phyloP scores from a whole-genome alignment of 2,888 invertebrate species.

The Rosalia funebris region DNA sequence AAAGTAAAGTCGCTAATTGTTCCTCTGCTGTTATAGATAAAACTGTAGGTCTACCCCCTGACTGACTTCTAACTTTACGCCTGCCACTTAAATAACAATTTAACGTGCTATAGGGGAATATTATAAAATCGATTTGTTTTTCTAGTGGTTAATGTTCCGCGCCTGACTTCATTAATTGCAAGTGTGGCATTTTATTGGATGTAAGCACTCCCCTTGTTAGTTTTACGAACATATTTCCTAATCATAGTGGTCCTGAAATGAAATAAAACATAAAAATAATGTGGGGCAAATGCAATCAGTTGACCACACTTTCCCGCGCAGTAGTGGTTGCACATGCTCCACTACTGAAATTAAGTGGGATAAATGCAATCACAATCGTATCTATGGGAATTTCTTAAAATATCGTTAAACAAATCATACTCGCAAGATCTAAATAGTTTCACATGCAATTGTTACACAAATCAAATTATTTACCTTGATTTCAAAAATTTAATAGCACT shows the following conservation, averaged over 20 bases:
- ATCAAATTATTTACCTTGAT: no score
- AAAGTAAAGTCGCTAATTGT: not conserved
- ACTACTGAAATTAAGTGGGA: not conserved
- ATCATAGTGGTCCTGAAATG: not conserved
- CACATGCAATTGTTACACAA: no score
- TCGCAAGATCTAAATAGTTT: no score
- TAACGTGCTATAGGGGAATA: constrained; percentile 2
- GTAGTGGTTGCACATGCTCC: not conserved
- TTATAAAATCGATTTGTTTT: no score
- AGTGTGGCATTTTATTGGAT: not conserved
- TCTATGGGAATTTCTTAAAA: no score
- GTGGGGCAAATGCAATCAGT: not conserved
- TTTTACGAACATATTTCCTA: not conserved
- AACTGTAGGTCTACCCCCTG: constrained; percentile 1
- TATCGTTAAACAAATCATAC: no score
- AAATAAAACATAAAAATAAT: not conserved
- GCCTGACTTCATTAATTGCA: no score
- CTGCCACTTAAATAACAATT: constrained; percentile 6
- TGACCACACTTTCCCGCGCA: not conserved
- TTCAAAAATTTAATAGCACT: no score
- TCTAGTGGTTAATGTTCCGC: no score
- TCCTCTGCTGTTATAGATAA: not conserved
- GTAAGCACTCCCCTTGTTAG: not conserved
- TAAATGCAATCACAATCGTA: not conserved
- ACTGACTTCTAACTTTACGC: not conserved